Base-by-base conservation (phyloP, 2,888 invertebrate species). In the Agriopis marginaria region DNA sequence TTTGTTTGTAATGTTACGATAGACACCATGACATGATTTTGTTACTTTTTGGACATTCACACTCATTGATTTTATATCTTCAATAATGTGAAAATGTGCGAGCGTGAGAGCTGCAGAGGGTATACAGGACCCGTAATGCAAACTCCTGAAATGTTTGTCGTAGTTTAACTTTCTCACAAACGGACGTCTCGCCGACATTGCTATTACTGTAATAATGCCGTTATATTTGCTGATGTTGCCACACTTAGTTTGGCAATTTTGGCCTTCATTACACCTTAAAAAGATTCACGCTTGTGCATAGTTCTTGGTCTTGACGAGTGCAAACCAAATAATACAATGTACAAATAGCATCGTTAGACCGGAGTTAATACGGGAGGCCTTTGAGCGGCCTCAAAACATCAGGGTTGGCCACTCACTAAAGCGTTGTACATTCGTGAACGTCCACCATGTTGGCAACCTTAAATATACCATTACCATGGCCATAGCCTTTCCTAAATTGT, bases 401-500 rank as follows among this genome's bases (percentile, higher is more conserved):
- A 9, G 9, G 47, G 17, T n/a, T 49, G 50, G 50, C n/a, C 17
- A 50, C 32, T 32, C 32, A 32, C 32, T 32, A 32, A 32, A 32
- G 5, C 4, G 4, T 32, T 32, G 32, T 3, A 32, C 32, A 32
- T 32, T 32, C 4, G 32, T 32, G 32, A 32, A 32, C 5, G 1
- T 3, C 32, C 32, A 32, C 17, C 17, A 50, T 50, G 50, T 51
- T 58, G 50, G 64, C 65, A 53, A 66, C 47, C 50, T 47, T 58
- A 61, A 60, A 12, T 49, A 45, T 63, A 54, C 40, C 64, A 49
- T 23, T 42, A 55, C 56, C 49, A 68, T 3, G 51, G 47, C 44
- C 54, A 62, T 65, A 66, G 62, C 61, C 59, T 61, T 67, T 53
- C 62, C 51, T 45, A 56, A 59, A 64, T 51, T 44, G 53, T 54